Conservation (phyloP, 2,888 invertebrate species). For the Xestia rhomboidea region DNA sequence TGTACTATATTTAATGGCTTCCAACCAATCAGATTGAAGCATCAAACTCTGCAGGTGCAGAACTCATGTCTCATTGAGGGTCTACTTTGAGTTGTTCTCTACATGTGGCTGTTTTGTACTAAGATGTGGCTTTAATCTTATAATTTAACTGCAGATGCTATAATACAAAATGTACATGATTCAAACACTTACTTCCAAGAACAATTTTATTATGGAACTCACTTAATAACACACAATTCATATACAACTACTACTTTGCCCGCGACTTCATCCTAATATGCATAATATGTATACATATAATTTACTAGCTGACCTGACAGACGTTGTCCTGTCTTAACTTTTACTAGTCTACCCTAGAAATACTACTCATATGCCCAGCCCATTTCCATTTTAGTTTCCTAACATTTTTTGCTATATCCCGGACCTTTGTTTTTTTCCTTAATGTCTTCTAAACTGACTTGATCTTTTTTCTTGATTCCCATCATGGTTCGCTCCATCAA, state of each 20-base stretch:
- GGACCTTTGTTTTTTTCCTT: too few relatives aligned
- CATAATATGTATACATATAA: too few relatives aligned
- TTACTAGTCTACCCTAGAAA: too few relatives aligned
- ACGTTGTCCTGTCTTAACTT: too few relatives aligned
- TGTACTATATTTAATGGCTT: not conserved
- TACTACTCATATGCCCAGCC: too few relatives aligned
- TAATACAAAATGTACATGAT: not conserved
- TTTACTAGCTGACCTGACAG: too few relatives aligned
- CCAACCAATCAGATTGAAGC: not conserved
- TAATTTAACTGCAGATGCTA: conserved; percentile 44
- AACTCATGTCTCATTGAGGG: not conserved
- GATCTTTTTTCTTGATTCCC: too few relatives aligned
- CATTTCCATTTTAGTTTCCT: too few relatives aligned
- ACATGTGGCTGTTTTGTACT: conserved; percentile 59
- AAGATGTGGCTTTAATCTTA: conserved; percentile 26
- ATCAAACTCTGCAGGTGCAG: not conserved
- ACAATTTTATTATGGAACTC: not conserved
- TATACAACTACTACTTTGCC: not conserved
- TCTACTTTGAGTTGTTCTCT: conserved; percentile 38
- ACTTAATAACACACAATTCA: not conserved
- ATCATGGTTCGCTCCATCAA: too few relatives aligned
- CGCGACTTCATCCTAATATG: too few relatives aligned
- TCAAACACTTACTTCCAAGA: not conserved
- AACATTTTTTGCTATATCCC: too few relatives aligned
- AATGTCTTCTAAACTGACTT: too few relatives aligned